Conservation (phyloP, 30 jellyfish, hydroid and myxozoan species). For the Chrysaora quinquecirrha region DNA sequence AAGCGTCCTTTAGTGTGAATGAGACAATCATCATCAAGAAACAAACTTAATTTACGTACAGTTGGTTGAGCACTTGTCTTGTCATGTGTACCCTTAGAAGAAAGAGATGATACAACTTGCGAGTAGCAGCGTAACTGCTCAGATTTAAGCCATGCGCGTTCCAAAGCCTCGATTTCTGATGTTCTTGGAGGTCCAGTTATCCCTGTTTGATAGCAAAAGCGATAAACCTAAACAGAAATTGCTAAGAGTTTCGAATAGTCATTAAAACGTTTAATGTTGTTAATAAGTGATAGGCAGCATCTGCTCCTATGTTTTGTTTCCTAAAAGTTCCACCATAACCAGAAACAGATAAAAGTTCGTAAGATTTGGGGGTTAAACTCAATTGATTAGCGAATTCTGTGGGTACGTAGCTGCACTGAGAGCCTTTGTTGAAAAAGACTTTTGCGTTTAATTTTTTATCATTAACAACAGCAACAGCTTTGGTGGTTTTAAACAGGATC, state of each 20-base stretch:
- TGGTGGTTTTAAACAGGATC: too few relatives aligned
- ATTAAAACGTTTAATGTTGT: slow-evolving; percentile 13
- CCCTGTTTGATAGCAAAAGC: slow-evolving; percentile 26
- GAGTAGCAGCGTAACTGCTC: slow-evolving; percentile 1
- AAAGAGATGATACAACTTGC: slow-evolving; percentile 7
- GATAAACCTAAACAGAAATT: slow-evolving; percentile 19
- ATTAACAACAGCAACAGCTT: too few relatives aligned
- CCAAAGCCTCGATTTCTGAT: slow-evolving; percentile 9
- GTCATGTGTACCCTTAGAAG: not conserved
- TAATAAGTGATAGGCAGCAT: too few relatives aligned
- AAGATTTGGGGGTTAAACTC: too few relatives aligned
- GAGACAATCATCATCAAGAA: slow-evolving; percentile 12
- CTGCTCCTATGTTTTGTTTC: too few relatives aligned
- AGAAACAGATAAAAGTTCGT: too few relatives aligned
- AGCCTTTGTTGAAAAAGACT: too few relatives aligned
- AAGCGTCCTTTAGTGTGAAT: slow-evolving; percentile 45
- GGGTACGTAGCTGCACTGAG: too few relatives aligned
- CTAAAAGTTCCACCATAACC: too few relatives aligned
- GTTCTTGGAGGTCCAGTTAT: slow-evolving; percentile 10
- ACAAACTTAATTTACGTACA: slow-evolving; percentile 27
- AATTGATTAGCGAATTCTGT: too few relatives aligned
- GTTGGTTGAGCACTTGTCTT: slow-evolving; percentile 42
- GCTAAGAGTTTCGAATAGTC: slow-evolving; percentile 21
- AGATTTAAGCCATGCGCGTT: slow-evolving; percentile 22
- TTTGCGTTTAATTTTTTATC: too few relatives aligned